Conservation (phyloP, 2,113 vertebrate species). For the Noctilio leporinus region DNA sequence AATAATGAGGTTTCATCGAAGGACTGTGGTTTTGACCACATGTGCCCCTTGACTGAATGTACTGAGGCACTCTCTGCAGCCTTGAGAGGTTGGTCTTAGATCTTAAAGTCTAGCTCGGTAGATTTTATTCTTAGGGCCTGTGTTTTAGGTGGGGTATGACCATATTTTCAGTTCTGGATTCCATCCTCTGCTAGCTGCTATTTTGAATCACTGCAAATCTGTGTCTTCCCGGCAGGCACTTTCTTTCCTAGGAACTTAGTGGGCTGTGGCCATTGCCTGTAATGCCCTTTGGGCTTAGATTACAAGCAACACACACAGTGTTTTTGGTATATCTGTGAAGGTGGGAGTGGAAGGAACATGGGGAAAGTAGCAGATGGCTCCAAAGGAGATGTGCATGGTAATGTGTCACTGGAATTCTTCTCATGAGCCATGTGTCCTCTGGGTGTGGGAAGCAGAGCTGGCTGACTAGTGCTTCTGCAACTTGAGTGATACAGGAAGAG, state of each 20-base stretch:
- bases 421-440: not conserved
- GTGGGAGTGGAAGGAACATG: not conserved
- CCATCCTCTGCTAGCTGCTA: not conserved
- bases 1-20: not conserved
- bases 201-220: constrained; percentile 15
- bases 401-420: constrained; percentile 21
- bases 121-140: not conserved
- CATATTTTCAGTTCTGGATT: not conserved
- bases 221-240: not conserved
- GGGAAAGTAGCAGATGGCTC: constrained; percentile 38
- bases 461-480: constrained; percentile 51
- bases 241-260: not conserved
- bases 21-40: not conserved
- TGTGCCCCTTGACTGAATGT: not conserved
- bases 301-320: not conserved
- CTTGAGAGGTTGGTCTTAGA: not conserved
- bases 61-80: not conserved
- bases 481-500: constrained; percentile 53
- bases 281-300: not conserved
- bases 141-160: constrained; percentile 17
- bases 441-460: constrained; percentile 40
- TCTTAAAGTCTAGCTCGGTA: not conserved
- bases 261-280: not conserved
- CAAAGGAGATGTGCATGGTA: not conserved
- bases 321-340: constrained; percentile 7